Percentiles rank a stretch among this genome's conserved stretches.
These are phyloP conservation scores for Patiria miniata DNA, from an alignment of 35 echinoderm and acorn worm species.

Conservation along the genomic window DNA sequence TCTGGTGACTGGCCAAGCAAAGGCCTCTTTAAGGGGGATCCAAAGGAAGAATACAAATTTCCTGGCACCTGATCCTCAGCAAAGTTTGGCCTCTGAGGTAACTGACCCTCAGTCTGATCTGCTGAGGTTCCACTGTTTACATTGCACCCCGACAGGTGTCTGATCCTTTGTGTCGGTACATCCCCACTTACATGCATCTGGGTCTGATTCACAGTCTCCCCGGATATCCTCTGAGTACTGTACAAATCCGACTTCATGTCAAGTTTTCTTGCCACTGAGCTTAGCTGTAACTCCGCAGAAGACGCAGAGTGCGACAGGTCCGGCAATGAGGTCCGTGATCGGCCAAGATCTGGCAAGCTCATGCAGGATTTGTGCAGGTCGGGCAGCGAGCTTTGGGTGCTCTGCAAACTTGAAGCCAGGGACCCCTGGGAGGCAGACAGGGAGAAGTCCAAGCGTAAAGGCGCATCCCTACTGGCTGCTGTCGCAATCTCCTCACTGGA, in stretches of 20 bases:
- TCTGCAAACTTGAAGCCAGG: slow-evolving; percentile 28
- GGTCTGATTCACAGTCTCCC: slow-evolving; percentile 7
- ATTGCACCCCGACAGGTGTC: slow-evolving; percentile 8
- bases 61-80: slow-evolving; percentile 42
- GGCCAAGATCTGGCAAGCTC: slow-evolving; percentile 30
- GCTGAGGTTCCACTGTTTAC: neutral
- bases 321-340: neutral
- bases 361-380: slow-evolving; percentile 40
- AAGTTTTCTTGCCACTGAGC: slow-evolving; percentile 1
- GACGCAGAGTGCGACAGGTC: slow-evolving; percentile 36
- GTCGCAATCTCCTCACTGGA: neutral
- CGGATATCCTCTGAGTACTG: slow-evolving; percentile 29
- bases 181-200: slow-evolving; percentile 14
- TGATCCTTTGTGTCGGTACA: slow-evolving; percentile 17
- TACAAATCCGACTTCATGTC: neutral
- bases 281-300: slow-evolving; percentile 20
- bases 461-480: neutral
- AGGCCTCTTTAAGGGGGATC: slow-evolving; percentile 18
- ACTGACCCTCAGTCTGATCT: slow-evolving; percentile 22
- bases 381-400: slow-evolving; percentile 14
- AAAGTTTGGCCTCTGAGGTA: slow-evolving; percentile 17
- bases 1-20: neutral
- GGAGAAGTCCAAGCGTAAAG: slow-evolving; percentile 21
- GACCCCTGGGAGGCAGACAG: slow-evolving; percentile 34
- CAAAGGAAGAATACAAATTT: slow-evolving; percentile 54